Conservation (phyloP, 1,140 invertebrate species). For the Lanistes nyassanus region DNA sequence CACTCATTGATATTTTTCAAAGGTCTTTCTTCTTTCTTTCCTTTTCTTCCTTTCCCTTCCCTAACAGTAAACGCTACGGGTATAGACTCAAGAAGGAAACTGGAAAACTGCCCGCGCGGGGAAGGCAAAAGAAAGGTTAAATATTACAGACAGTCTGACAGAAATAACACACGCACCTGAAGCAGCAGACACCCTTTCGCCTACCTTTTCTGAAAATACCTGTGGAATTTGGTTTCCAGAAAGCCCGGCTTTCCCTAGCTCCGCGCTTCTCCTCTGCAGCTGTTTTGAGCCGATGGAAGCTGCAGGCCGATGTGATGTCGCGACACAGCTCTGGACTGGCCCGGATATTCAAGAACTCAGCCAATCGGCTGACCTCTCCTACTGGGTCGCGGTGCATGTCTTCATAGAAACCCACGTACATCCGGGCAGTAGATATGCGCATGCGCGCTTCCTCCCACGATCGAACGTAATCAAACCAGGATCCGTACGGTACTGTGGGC, state of each 20-base stretch:
- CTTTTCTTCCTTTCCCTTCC: no score
- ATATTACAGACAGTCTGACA: no score
- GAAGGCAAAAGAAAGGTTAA: no score
- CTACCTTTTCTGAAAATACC: conserved; percentile 33
- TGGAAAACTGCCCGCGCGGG: no score
- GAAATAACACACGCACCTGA: no score
- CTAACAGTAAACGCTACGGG: no score
- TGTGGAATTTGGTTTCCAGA: conserved; percentile 34
- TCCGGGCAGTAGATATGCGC: not conserved
- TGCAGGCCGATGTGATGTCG: conserved; percentile 39
- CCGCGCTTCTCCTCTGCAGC: conserved; percentile 26
- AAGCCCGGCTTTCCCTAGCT: conserved; percentile 7
- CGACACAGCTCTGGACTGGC: conserved; percentile 22
- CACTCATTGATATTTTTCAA: no score
- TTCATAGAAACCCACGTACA: conserved; percentile 16
- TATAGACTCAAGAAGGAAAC: no score
- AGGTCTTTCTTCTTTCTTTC: no score
- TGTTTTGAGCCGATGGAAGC: conserved; percentile 44
- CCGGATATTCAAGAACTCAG: conserved; percentile 36
- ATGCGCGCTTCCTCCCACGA: conserved; percentile 16
- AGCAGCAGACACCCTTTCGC: not conserved
- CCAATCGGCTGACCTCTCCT: conserved; percentile 31
- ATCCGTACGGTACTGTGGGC: conserved; percentile 17
- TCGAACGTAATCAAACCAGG: conserved; percentile 28
- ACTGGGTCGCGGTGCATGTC: conserved; percentile 24